Base-by-base conservation (phyloP, 2,888 invertebrate genomes). In the Platerodrilus igneus region DNA sequence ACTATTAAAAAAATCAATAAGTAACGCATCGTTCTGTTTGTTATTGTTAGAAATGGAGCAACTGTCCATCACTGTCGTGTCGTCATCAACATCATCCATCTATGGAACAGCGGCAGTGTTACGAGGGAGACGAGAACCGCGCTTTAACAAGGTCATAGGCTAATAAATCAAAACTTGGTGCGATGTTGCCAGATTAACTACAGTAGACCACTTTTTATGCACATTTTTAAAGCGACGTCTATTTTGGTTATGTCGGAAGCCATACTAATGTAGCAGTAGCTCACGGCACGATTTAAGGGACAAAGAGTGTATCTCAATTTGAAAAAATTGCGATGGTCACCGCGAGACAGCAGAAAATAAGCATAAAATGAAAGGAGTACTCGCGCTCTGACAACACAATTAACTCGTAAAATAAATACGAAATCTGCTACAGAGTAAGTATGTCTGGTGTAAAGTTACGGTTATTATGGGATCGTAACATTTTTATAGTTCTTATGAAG, bases 371-470 rank as follows among this genome's bases (percentile, higher is more conserved):
- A 44, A 40, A 39, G 41, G 37, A 37, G n/a, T n/a, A n/a, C n/a
- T n/a, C 38, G 31, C 41, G 39, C 47, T 66, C 60, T 64, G 64
- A 64, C 64, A 62, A 60, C 62, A 65, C 64, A 65, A 64, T 66
- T 66, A 66, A 62, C 58, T 59, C 61, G 59, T 63, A 63, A 63
- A 63, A 59, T 55, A 60, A 57, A 61, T 60, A 58, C 59, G 60
- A 61, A 63, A 61, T 60, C 60, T 59, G 60, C 58, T 58, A 59
- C 59, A 58, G 62, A 60, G 59, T n/a, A n/a, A n/a, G n/a, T 62
- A 62, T 63, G 64, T 62, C 62, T 63, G 60, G 60, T 62, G 58
- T 62, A 58, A 60, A 59, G 65, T 64, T 64, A 66, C 64, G 64
- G 63, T 60, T 63, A 60, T 65, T 64, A 59, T 60, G 56, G 48